Evolutionary conservation across 2,888 invertebrate genomes (phyloP), one percentile per base, ranked within the genome.

Genomic region (Pterostichus madidus): DNA sequence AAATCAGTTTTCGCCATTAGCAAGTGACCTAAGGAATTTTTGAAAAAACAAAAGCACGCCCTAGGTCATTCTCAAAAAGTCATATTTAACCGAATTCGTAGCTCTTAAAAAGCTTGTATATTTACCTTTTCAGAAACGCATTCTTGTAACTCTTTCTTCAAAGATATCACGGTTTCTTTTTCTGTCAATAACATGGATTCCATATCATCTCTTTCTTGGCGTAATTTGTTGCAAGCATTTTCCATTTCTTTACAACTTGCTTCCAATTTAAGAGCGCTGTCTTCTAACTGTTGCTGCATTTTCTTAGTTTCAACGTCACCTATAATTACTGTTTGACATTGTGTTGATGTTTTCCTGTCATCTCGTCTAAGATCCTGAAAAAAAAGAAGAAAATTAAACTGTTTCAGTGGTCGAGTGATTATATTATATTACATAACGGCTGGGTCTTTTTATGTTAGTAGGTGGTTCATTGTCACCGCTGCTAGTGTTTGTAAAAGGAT

Each of bases 181-280:
- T 89, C 89, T 32, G 85, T 85, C 39, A 86, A 84, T 49, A 90
- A 84, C 83, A 87, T 85, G 31, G 84, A 85, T 84, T 89, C 89
- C 44, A 89, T 80, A 71, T 87, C 85, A 44, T 87, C 86, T 85
- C 89, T 89, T 84, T 90, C 90, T 13, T 85, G 85, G 84, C 88
- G 89, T 35, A 90, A 85, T 78, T 88, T 87, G 0, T 85, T 85
- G 84, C 89, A 89, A 13, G 88, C 84, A 15, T 84, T 85, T 86
- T 90, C 90, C 87, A 90, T 88, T 84, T 89, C 88, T 77, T 86
- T 86, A 84, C 89, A 90, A 80, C 87, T 89, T 0, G 85, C 85
- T 85, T 90, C 89, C 17, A 90, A 87, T 86, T 89, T 89, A 49
- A 85, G 83, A 0, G 89, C 88, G 80, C 87, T 89, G 56, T 88